phyloP scores from a whole-genome alignment of 2,888 invertebrate genomes.

The Calliopum simillimum region DNA sequence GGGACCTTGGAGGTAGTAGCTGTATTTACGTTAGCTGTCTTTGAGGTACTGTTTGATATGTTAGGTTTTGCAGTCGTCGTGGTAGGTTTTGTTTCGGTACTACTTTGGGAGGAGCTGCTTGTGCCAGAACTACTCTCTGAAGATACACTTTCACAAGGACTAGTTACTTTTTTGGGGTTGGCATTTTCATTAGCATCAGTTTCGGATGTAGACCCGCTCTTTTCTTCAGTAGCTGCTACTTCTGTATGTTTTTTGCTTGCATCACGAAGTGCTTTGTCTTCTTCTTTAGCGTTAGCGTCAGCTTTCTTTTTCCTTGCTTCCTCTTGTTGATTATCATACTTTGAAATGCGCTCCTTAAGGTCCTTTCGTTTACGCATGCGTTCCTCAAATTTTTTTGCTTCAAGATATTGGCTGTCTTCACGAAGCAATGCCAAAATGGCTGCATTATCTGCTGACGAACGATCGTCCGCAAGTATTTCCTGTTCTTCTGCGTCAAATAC shows the following conservation, averaged over 20 bases:
- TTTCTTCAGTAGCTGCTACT: constrained; percentile 34
- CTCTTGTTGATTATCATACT: constrained; percentile 71
- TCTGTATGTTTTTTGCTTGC: constrained; percentile 35
- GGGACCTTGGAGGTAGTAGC: constrained; percentile 47
- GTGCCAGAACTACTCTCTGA: constrained; percentile 50
- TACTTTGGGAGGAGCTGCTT: constrained; percentile 35
- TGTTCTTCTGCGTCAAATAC: constrained; percentile 61
- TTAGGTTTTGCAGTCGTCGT: constrained; percentile 44
- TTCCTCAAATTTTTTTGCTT: constrained; percentile 72
- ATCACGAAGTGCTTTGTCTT: constrained; percentile 34
- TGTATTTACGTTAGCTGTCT: constrained; percentile 52
- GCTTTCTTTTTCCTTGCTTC: constrained; percentile 40
- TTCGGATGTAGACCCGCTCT: constrained; percentile 39
- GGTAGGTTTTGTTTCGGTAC: constrained; percentile 49
- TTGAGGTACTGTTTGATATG: constrained; percentile 52
- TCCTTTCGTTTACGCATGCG: constrained; percentile 85
- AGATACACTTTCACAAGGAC: constrained; percentile 42
- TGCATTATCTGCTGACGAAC: constrained; percentile 70
- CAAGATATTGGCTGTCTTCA: constrained; percentile 66
- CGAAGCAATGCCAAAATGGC: constrained; percentile 68
- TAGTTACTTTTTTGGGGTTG: constrained; percentile 62
- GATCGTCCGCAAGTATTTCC: constrained; percentile 67
- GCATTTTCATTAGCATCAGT: constrained; percentile 51
- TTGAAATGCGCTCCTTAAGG: constrained; percentile 84
- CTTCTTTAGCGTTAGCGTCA: constrained; percentile 26